A percentile compares a stretch with the other conserved stretches of the same genome.
phyloP scores from a whole-genome alignment of 2,888 invertebrate species.

The Callyntrura sp. region DNA sequence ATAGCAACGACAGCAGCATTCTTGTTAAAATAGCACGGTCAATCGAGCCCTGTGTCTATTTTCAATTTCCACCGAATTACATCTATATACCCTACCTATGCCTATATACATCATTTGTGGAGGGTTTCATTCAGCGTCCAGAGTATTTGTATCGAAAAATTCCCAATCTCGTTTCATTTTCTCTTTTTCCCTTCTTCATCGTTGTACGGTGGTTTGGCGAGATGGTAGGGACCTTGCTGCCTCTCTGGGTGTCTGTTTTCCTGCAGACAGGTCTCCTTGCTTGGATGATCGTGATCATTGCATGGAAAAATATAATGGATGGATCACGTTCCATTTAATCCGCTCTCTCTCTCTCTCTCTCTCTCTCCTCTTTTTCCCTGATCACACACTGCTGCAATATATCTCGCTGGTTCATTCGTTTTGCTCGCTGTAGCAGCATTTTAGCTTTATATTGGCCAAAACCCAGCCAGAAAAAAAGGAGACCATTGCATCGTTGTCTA shows the following conservation, averaged over 20 bases:
- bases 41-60: too few relatives aligned
- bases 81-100: too few relatives aligned
- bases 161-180: neutral
- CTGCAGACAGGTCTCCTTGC: slow-evolving; percentile 65
- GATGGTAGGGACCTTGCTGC: neutral
- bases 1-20: too few relatives aligned
- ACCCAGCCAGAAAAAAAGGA: too few relatives aligned
- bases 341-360: slow-evolving; percentile 54
- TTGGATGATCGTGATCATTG: slow-evolving; percentile 70
- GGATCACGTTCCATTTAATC: slow-evolving; percentile 75
- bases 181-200: neutral
- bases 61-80: too few relatives aligned
- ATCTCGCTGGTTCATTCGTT: neutral
- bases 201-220: neutral
- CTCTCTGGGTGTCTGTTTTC: neutral
- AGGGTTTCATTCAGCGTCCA: too few relatives aligned
- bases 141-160: too few relatives aligned
- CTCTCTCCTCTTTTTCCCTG: too few relatives aligned
- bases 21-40: too few relatives aligned
- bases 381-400: too few relatives aligned
- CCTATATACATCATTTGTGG: too few relatives aligned
- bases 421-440: neutral
- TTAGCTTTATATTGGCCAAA: slow-evolving; percentile 65
- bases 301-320: slow-evolving; percentile 75
- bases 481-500: slow-evolving; percentile 55